phyloP scores from a whole-genome alignment of 2,888 invertebrate genomes.

The Thysanoteuthis rhombus region DNA sequence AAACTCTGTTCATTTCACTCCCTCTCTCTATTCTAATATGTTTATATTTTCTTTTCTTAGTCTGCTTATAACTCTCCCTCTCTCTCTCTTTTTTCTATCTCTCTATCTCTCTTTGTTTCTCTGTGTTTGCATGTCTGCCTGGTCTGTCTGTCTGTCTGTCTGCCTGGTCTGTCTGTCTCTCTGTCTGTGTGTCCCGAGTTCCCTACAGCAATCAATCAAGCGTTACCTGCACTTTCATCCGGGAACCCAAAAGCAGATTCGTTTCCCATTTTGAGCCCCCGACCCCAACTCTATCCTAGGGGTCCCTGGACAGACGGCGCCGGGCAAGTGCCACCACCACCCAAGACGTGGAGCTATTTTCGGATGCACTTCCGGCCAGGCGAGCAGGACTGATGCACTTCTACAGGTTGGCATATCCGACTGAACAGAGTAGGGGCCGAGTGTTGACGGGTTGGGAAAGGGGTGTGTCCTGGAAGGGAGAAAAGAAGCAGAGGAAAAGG shows the following conservation, averaged over 20 bases:
- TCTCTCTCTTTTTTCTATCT: neutral
- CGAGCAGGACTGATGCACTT: neutral
- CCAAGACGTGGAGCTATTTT: neutral
- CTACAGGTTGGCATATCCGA: neutral
- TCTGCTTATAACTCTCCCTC: neutral
- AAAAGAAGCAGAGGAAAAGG: neutral
- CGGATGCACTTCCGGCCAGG: neutral
- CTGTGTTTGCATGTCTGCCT: neutral
- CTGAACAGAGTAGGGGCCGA: neutral
- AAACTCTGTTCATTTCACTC: too few species aligned
- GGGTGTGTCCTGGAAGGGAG: neutral
- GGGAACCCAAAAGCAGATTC: neutral
- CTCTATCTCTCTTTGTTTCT: neutral
- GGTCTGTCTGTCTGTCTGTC: neutral
- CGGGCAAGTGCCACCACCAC: neutral
- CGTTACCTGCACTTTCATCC: neutral
- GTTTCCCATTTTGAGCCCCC: neutral
- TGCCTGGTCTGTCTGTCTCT: too few species aligned
- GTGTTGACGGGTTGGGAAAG: neutral
- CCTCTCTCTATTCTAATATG: neutral
- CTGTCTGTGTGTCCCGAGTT: neutral
- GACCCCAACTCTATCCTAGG: neutral
- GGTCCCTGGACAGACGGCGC: conserved; percentile 12
- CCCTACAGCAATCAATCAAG: neutral
- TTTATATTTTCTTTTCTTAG: neutral